A percentile compares a stretch with the other conserved stretches of the same genome.
phyloP scores from a whole-genome alignment of 1,140 invertebrate genomes.

The Listronotus bonariensis region DNA sequence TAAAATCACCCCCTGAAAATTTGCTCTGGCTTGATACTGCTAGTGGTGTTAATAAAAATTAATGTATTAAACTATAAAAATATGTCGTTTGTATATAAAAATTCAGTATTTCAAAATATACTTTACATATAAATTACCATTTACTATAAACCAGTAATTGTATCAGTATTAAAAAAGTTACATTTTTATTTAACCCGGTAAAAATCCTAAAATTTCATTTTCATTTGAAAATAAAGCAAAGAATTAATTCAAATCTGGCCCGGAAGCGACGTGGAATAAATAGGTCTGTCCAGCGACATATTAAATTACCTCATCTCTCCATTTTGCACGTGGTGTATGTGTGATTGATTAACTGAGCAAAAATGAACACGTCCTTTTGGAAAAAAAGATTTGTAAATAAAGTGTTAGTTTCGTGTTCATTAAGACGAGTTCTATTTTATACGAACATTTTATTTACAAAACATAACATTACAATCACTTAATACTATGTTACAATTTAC shows the following conservation, averaged over 20 bases:
- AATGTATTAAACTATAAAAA: too few species aligned
- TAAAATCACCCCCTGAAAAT: too few species aligned
- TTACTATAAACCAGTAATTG: too few species aligned
- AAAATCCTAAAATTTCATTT: slow-evolving; percentile 8
- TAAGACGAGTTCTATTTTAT: not conserved
- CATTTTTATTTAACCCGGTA: too few species aligned
- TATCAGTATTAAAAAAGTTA: too few species aligned
- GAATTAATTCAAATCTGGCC: slow-evolving; percentile 18
- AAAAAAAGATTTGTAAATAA: slow-evolving; percentile 15
- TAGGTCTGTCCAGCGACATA: slow-evolving; percentile 17
- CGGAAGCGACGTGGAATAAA: slow-evolving; percentile 17
- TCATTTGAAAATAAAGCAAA: slow-evolving; percentile 8
- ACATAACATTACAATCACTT: too few species aligned
- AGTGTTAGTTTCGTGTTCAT: not conserved
- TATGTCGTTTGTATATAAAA: too few species aligned
- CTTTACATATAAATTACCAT: too few species aligned
- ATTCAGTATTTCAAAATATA: too few species aligned
- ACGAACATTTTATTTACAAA: not conserved
- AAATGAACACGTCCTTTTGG: slow-evolving; percentile 6
- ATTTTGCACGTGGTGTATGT: slow-evolving; percentile 15
- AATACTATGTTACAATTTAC: too few species aligned
- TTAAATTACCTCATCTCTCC: slow-evolving; percentile 19
- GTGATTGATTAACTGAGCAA: slow-evolving; percentile 11
- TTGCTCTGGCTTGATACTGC: too few species aligned
- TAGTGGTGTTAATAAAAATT: too few species aligned